Conservation (phyloP, 2,113 vertebrate genomes). For the Gila orcuttii region DNA sequence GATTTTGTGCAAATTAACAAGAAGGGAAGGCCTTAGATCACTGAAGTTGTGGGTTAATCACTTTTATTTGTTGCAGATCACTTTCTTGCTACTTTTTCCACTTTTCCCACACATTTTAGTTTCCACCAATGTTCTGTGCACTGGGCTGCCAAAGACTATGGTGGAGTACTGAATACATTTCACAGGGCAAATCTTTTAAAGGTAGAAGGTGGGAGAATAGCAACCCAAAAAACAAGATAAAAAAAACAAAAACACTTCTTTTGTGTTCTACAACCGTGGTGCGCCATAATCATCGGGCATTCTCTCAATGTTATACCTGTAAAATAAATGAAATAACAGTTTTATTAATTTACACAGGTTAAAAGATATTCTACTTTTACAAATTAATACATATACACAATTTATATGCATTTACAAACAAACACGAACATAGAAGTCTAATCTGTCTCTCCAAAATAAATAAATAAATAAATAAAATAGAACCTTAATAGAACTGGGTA, state of each 20-base stretch:
- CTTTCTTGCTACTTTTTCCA: background rate
- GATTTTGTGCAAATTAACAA: too few relatives aligned
- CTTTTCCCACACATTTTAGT: background rate
- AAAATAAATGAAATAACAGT: constrained; percentile 27
- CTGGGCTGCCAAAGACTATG: background rate
- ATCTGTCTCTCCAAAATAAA: too few relatives aligned
- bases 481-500: too few relatives aligned
- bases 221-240: background rate
- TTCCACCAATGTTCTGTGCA: background rate
- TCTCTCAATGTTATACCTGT: constrained; percentile 95
- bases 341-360: background rate
- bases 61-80: background rate
- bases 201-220: background rate
- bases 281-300: constrained; percentile 99
- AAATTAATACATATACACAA: background rate
- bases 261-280: constrained; percentile 83
- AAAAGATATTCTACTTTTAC: background rate
- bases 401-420: too few relatives aligned
- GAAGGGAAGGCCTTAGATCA: too few relatives aligned
- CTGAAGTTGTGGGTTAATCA: background rate
- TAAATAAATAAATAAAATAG: too few relatives aligned
- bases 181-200: background rate
- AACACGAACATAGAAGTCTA: too few relatives aligned
- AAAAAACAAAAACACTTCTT: background rate
- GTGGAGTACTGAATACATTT: background rate